A percentile compares a stretch with the other conserved stretches of the same genome.
phyloP scores from a whole-genome alignment of 2,113 vertebrate species.

The Tyto alba region DNA sequence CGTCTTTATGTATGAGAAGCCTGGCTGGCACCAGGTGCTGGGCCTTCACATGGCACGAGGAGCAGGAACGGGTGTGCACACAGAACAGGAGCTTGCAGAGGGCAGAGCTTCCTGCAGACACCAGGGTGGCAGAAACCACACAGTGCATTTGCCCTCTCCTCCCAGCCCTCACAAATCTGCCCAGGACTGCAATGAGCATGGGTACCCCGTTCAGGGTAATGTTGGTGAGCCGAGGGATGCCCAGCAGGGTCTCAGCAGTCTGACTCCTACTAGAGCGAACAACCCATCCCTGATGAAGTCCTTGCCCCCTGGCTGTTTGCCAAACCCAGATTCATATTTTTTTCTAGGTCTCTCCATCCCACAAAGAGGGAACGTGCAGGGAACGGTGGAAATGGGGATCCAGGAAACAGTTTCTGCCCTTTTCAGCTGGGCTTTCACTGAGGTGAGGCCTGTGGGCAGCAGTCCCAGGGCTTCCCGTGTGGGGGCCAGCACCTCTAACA shows the following conservation, averaged over 20 bases:
- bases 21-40: neutral
- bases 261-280: neutral
- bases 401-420: neutral
- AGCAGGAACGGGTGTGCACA: neutral
- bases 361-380: neutral
- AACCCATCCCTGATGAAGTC: neutral
- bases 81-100: neutral
- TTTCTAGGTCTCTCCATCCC: neutral
- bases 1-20: neutral
- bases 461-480: neutral
- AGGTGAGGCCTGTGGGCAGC: neutral
- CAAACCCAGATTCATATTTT: neutral
- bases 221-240: neutral
- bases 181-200: neutral
- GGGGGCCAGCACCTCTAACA: neutral
- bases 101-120: neutral
- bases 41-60: neutral
- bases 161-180: neutral
- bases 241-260: neutral
- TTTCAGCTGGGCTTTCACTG: neutral
- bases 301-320: neutral
- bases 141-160: neutral
- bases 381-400: neutral
- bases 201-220: fast-evolving
- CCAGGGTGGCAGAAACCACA: neutral